A percentile compares a stretch with the other conserved stretches of the same genome.
These are phyloP conservation scores for Blastobasis lacticolella DNA, from an alignment of 2,888 invertebrate genomes.

Conservation along the genomic window DNA sequence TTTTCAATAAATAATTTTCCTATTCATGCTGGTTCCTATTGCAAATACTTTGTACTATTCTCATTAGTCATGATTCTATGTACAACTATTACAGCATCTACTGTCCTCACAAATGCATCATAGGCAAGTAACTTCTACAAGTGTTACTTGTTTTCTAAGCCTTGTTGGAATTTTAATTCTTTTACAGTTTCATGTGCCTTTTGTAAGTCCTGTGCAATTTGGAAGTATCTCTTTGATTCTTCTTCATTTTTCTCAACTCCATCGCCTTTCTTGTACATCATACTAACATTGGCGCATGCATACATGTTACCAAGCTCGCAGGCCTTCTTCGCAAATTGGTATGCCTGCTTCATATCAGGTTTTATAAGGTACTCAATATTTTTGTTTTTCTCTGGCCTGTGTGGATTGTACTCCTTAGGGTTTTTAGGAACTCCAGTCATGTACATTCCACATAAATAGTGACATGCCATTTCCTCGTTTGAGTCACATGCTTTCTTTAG, in stretches of 20 bases:
- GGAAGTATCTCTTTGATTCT: constrained; percentile 82
- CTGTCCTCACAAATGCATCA: no score
- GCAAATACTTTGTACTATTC: no score
- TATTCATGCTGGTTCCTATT: background rate
- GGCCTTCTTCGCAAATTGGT: constrained; percentile 82
- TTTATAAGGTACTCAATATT: constrained; percentile 70
- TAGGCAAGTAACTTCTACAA: no score
- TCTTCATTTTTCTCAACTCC: constrained; percentile 83
- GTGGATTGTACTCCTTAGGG: constrained; percentile 56
- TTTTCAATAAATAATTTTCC: background rate
- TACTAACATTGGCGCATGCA: constrained; percentile 92
- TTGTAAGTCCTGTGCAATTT: constrained; percentile 81
- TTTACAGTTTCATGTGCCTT: constrained; percentile 75
- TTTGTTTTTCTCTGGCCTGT: constrained; percentile 49
- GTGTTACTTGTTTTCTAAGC: constrained; percentile 38
- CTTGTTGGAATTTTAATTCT: constrained; percentile 74
- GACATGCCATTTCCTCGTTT: constrained; percentile 82
- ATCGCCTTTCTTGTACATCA: constrained; percentile 90
- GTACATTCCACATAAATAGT: constrained; percentile 86
- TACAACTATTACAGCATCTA: no score
- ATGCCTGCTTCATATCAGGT: constrained; percentile 85
- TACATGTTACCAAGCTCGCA: constrained; percentile 90
- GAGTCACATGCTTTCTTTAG: constrained; percentile 75
- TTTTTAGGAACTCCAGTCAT: constrained; percentile 81
- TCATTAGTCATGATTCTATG: no score